These are phyloP conservation scores for Peromyscus nudipes DNA, from an alignment of 2,797 vertebrate genomes.

Conservation along the genomic window DNA sequence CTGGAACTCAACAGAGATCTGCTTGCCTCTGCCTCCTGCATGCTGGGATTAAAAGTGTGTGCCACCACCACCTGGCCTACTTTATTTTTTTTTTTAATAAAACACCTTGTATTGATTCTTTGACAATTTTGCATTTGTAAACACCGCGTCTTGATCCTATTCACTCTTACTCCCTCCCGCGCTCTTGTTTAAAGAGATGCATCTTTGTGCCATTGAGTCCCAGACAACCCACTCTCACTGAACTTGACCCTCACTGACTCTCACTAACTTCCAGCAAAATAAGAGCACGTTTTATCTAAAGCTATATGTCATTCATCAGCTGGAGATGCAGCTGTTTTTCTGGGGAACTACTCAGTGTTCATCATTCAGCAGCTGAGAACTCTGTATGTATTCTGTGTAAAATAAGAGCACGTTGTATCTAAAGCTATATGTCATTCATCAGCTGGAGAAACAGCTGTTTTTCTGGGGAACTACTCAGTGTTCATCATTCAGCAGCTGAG, in stretches of 20 bases:
- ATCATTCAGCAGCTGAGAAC: background rate
- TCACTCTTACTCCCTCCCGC: background rate
- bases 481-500: too few relatives aligned
- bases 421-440: too few relatives aligned
- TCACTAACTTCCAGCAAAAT: background rate
- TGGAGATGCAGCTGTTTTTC: background rate
- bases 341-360: constrained; percentile 48
- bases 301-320: background rate
- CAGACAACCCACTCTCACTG: background rate
- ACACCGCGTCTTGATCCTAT: background rate
- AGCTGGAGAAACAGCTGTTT: too few relatives aligned
- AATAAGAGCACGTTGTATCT: too few relatives aligned
- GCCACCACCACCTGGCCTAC: too few relatives aligned
- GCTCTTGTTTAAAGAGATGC: background rate
- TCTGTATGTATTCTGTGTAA: background rate
- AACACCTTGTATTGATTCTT: background rate
- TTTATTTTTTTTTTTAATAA: background rate
- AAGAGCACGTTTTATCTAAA: constrained; percentile 4
- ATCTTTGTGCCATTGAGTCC: background rate
- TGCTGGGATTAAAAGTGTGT: too few relatives aligned
- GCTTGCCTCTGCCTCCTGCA: too few relatives aligned
- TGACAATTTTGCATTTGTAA: background rate
- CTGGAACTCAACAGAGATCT: too few relatives aligned
- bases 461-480: too few relatives aligned
- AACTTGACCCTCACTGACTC: background rate